Evolutionary conservation across 2,888 invertebrate genomes (phyloP).

Genomic region (Crematogaster levior): DNA sequence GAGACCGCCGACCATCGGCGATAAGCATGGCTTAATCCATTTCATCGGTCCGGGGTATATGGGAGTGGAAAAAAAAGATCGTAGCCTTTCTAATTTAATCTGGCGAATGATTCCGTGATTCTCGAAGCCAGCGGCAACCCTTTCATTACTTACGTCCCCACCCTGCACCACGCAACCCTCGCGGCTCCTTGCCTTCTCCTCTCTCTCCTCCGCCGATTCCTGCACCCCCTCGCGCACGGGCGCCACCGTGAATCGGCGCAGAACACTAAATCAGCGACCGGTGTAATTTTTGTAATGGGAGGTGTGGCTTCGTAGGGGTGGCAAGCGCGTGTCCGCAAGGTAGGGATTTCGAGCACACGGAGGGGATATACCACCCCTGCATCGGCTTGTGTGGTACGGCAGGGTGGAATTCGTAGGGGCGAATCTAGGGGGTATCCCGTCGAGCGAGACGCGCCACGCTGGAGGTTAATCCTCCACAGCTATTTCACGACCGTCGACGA

Average conservation of each 20-base stretch:
- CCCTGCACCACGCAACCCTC: constrained; percentile 60
- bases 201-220: constrained; percentile 51
- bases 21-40: constrained; percentile 81
- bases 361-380: constrained; percentile 76
- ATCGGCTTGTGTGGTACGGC: constrained; percentile 64
- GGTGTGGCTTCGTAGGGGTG: constrained; percentile 84
- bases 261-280: constrained; percentile 85
- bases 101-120: constrained; percentile 86
- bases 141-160: constrained; percentile 85
- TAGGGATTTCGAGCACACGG: constrained; percentile 63
- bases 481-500: constrained; percentile 72
- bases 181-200: constrained; percentile 71
- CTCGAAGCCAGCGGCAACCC: constrained; percentile 83
- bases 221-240: constrained; percentile 52
- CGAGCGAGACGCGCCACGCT: constrained; percentile 69
- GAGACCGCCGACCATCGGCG: constrained; percentile 73
- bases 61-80: constrained; percentile 78
- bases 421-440: constrained; percentile 70
- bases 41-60: constrained; percentile 68
- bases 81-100: constrained; percentile 85
- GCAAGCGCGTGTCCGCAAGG: constrained; percentile 69
- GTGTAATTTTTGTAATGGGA: constrained; percentile 86
- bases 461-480: constrained; percentile 73
- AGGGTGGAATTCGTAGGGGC: constrained; percentile 65
- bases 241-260: constrained; percentile 79